Conservation (phyloP, 2,113 vertebrate species). For the Grammomys dolichurus region DNA sequence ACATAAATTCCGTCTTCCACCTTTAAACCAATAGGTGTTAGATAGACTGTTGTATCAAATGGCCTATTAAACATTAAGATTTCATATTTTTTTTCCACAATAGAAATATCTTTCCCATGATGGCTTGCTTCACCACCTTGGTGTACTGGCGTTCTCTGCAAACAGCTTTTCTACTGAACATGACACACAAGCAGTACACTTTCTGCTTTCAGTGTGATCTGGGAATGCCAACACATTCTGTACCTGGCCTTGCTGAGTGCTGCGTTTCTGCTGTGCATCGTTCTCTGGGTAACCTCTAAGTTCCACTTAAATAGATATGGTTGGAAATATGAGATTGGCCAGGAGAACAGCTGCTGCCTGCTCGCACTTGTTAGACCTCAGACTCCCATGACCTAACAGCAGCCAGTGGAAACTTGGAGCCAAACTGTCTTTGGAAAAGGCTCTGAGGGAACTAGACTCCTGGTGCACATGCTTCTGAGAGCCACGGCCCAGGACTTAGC, state of each 20-base stretch:
- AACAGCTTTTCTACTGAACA: neutral
- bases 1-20: neutral
- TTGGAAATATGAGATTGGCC: neutral
- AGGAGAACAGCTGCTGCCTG: constrained; percentile 22
- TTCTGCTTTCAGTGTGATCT: neutral
- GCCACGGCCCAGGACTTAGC: neutral
- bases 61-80: neutral
- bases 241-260: neutral
- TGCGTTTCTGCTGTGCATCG: neutral
- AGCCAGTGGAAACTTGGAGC: constrained; percentile 62
- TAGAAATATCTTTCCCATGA: neutral
- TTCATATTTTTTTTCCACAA: neutral
- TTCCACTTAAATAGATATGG: constrained; percentile 30
- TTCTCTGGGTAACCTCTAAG: neutral
- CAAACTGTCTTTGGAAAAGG: constrained; percentile 26
- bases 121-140: neutral
- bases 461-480: neutral
- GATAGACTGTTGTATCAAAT: neutral
- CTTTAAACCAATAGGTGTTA: constrained; percentile 25
- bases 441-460: neutral
- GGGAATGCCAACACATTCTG: neutral
- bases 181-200: neutral
- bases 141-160: neutral
- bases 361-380: constrained; percentile 45
- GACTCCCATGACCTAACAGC: constrained; percentile 6